Base-by-base conservation (phyloP, 2,113 vertebrate genomes). In the Picathartes gymnocephalus region DNA sequence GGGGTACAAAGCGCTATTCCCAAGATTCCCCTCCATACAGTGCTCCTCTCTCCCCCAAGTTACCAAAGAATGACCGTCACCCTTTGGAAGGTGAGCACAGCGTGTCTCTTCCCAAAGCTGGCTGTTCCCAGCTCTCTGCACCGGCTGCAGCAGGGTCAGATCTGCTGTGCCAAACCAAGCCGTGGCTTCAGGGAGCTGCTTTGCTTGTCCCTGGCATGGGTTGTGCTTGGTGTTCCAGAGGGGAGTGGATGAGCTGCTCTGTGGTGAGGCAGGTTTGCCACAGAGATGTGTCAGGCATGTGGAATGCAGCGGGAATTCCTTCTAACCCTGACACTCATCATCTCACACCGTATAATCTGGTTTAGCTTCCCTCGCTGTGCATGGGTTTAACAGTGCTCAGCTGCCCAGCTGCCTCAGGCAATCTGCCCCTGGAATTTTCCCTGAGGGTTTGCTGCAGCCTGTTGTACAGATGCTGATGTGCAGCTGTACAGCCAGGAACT, bases 81-180 rank as follows among this genome's bases (percentile, higher is more conserved):
- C 98, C 98, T 54, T 97, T 97, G 93, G 98, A 99, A 97, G 98
- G 98, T 99, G 96, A 98, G 97, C 92, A 95, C 88, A 90, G 95
- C 13, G 35, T 96, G 57, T 96, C 91, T 93, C 77, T 92, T 74
- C 81, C 96, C 92, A 37, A 37, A 68, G 73, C 94, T 83, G 93
- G 21, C 83, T 86, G 73, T 77, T 51, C 8, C 2, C 23, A 78
- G 76, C 2, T 6, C 33, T 81, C 35, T 23, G 65, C 6, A 57
- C 74, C 0, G 35, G 48, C 22, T 70, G 27, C 65, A 85, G 95
- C 72, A 95, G 78, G 64, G 10, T 17, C 14, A 50, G 31, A 10
- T 6, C 37, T 28, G 69, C 54, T 11, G 0, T 42, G 88, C 77
- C 62, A 19, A 3, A 13, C 11, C 0, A 0, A 64, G 89, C 88